A percentile compares a stretch with the other conserved stretches of the same genome.
Conservation (phyloP, 2,888 invertebrate genomes). For the Blastobasis adustella region DNA sequence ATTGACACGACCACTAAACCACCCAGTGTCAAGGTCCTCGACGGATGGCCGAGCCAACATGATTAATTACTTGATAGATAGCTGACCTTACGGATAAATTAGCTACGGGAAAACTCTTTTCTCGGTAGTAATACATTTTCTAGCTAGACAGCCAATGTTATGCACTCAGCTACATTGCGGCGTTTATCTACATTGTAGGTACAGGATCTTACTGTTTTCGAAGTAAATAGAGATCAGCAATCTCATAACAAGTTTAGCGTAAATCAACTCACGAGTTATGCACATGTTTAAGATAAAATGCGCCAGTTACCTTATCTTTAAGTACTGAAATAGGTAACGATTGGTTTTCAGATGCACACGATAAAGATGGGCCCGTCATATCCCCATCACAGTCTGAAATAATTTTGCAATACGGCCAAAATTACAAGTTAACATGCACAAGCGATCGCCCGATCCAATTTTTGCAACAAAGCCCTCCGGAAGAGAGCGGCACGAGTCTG, state of each 20-base stretch:
- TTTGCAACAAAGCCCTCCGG: conserved; percentile 49
- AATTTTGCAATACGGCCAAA: conserved; percentile 52
- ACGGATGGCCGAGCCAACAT: conserved; percentile 31
- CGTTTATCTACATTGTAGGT: too few species aligned
- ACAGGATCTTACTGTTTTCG: too few species aligned
- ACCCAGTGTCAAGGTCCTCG: conserved; percentile 30
- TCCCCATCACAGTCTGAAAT: conserved; percentile 44
- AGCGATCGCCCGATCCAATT: conserved; percentile 40
- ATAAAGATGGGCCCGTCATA: conserved; percentile 46
- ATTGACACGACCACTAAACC: conserved; percentile 37
- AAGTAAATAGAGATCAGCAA: too few species aligned
- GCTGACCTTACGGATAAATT: conserved; percentile 27
- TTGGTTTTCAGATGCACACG: conserved; percentile 52
- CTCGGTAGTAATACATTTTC: conserved; percentile 7
- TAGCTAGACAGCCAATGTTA: conserved; percentile 6
- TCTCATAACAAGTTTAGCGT: too few species aligned
- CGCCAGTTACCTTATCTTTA: too few species aligned
- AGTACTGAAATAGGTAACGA: not conserved
- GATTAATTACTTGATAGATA: conserved; percentile 30
- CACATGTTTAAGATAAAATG: too few species aligned
- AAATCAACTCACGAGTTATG: too few species aligned
- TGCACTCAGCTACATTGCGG: not conserved
- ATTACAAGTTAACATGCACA: conserved; percentile 51
- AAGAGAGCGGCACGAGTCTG: conserved; percentile 33
- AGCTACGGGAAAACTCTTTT: conserved; percentile 15